Conservation (phyloP, 2,113 vertebrate genomes). For the Heterotilapia buettikoferi region DNA sequence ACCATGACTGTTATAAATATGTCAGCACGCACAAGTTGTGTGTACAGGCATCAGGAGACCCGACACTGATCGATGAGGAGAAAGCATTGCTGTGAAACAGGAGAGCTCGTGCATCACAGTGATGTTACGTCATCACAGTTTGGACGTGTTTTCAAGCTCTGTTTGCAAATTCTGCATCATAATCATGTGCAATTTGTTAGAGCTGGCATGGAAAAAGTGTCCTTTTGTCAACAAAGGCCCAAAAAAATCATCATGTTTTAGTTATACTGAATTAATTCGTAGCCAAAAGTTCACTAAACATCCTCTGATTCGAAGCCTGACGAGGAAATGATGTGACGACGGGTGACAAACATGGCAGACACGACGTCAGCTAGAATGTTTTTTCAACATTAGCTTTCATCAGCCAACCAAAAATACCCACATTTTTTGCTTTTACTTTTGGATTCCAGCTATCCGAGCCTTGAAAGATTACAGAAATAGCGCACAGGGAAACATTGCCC, state of each 20-base stretch:
- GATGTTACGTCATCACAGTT: background rate
- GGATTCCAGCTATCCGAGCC: background rate
- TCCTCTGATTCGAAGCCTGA: background rate
- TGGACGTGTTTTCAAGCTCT: background rate
- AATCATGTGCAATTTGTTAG: background rate
- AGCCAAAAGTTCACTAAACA: background rate
- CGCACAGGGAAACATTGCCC: background rate
- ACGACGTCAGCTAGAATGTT: background rate
- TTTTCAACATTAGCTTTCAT: background rate
- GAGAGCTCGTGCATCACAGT: background rate
- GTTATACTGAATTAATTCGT: background rate
- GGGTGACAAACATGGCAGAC: background rate
- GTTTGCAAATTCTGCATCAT: background rate
- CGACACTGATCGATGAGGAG: background rate
- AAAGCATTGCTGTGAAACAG: background rate
- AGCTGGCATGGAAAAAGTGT: background rate
- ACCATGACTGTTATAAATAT: conserved; percentile 31
- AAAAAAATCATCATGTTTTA: background rate
- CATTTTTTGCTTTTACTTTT: background rate
- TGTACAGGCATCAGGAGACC: background rate
- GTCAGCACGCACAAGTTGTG: conserved; percentile 6
- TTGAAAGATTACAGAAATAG: background rate
- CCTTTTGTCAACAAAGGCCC: background rate
- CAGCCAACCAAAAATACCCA: background rate
- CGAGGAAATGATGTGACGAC: background rate